Conservation (phyloP, 2,113 vertebrate species). For the Cygnus atratus region DNA sequence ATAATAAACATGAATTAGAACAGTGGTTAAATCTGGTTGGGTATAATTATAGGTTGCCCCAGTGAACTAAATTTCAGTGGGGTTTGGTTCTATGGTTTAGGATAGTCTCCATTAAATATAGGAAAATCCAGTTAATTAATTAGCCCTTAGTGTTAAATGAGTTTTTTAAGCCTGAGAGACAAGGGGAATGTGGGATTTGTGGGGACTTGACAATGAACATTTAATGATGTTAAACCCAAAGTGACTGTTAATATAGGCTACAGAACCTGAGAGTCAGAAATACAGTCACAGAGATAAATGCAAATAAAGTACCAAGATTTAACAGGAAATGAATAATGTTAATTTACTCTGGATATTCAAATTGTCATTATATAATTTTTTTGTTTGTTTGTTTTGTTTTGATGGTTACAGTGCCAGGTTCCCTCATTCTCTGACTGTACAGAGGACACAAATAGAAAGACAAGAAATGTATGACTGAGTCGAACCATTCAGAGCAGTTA, state of each 20-base stretch:
- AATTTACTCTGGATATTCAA: not conserved
- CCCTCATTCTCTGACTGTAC: not conserved
- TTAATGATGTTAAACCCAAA: conserved; percentile 68
- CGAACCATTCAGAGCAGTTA: not conserved
- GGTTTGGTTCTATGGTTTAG: conserved; percentile 53
- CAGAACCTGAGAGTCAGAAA: not conserved
- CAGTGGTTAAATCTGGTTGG: conserved; percentile 43
- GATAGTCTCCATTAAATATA: conserved; percentile 69
- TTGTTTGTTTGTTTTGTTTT: not conserved
- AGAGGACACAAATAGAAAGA: not conserved
- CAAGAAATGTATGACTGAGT: not conserved
- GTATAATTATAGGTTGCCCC: conserved; percentile 39
- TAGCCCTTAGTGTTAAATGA: conserved; percentile 72
- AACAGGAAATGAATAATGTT: conserved; percentile 10
- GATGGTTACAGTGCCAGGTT: not conserved
- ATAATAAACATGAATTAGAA: conserved; percentile 56
- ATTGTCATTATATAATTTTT: not conserved
- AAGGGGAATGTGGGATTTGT: conserved; percentile 64
- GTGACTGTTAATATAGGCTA: conserved; percentile 51
- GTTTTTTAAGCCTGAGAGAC: conserved; percentile 74
- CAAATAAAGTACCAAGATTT: not conserved
- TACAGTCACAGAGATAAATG: conserved; percentile 10
- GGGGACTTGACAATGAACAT: conserved; percentile 40
- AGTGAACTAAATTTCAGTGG: conserved; percentile 65
- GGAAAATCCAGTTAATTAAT: conserved; percentile 76